phyloP scores from a whole-genome alignment of 2,797 vertebrate species.

The Phoxinus dragarum region DNA sequence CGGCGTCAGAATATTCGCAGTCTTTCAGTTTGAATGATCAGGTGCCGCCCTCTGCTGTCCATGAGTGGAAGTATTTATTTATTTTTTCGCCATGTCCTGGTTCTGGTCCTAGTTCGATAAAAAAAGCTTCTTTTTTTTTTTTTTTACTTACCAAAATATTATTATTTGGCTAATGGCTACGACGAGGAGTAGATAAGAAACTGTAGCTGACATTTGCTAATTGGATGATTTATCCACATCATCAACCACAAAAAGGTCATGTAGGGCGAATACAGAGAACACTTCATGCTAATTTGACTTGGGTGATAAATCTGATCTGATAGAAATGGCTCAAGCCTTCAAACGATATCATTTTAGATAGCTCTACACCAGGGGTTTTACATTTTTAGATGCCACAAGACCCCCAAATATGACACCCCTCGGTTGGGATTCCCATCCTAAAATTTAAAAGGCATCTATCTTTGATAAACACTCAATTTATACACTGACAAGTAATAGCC shows the following conservation, averaged over 20 bases:
- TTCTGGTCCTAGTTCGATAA: neutral
- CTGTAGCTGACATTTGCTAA: neutral
- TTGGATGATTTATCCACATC: neutral
- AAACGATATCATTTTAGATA: neutral
- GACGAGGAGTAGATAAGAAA: neutral
- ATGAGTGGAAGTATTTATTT: neutral
- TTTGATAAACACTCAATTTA: neutral
- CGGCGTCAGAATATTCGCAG: neutral
- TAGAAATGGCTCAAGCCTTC: neutral
- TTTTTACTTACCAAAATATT: neutral
- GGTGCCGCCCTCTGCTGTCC: conserved; percentile 50
- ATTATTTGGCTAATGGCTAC: neutral
- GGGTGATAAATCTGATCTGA: neutral
- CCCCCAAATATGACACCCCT: neutral
- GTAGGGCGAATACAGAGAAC: neutral
- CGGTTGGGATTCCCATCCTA: neutral
- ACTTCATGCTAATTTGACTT: neutral
- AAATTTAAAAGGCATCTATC: neutral
- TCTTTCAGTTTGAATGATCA: neutral
- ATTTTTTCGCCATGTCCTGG: neutral
- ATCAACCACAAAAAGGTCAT: neutral
- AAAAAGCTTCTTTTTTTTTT: neutral
- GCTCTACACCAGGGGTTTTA: neutral
- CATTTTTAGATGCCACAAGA: neutral
- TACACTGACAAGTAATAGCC: neutral